A percentile compares a stretch with the other conserved stretches of the same genome.
Conservation (phyloP, 2,113 vertebrate species). For the Dasyprocta punctata region DNA sequence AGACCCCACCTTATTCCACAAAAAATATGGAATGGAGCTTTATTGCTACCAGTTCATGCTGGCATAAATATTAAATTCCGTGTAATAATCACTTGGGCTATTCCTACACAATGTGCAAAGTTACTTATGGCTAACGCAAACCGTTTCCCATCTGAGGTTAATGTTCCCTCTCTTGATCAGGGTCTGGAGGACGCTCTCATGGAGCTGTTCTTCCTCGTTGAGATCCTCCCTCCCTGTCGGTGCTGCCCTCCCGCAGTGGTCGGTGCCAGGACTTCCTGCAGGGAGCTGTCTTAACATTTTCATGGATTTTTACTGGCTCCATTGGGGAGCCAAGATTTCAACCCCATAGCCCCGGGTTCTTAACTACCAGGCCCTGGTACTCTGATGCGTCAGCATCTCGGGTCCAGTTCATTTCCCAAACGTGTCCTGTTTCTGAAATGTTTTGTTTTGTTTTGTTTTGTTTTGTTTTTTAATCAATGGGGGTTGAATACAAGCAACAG, state of each 20-base stretch:
- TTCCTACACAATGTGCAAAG: neutral
- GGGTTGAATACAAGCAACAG: neutral
- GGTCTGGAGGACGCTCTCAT: neutral
- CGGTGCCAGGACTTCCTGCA: neutral
- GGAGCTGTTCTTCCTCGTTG: neutral
- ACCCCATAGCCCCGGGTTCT: neutral
- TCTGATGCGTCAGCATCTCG: fast-evolving
- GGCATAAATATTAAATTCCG: slow-evolving; percentile 59
- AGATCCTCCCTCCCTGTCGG: neutral
- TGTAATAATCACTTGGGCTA: neutral
- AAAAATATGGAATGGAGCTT: slow-evolving; percentile 50
- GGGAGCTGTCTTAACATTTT: neutral
- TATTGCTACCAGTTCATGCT: slow-evolving; percentile 11
- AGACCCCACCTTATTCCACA: slow-evolving; percentile 53
- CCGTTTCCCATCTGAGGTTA: neutral
- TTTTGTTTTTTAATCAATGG: no score
- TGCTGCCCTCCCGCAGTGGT: neutral
- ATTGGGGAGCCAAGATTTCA: neutral
- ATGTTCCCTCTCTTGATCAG: neutral
- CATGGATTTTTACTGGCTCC: neutral
- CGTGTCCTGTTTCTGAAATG: neutral
- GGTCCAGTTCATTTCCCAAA: neutral
- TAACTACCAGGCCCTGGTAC: no score
- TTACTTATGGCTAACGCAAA: neutral
- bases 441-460: neutral